Base-by-base conservation (phyloP, 2,113 vertebrate genomes). In the Pristiophorus japonicus region DNA sequence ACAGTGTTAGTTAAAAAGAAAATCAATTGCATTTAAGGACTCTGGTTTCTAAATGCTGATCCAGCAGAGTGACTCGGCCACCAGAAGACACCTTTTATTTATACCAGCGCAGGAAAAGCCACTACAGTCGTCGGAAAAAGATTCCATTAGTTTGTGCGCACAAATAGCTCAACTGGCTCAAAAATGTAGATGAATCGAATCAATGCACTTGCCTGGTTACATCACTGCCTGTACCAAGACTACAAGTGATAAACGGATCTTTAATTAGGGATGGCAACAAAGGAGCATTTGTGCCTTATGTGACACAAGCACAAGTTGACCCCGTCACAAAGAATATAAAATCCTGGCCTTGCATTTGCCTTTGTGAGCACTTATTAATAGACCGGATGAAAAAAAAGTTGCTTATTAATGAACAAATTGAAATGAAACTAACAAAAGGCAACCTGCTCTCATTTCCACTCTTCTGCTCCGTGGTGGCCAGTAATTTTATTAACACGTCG, bases 11-110 rank as follows among this genome's bases (percentile, higher is more conserved):
- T 5, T 73, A 81, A 81, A 81, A 81, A 81, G 75, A 81, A 81
- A 81, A 81, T 81, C 78, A 81, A 81, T 81, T 81, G 78, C 78
- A 81, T 81, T 81, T 81, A 81, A 81, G 78, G 78, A 45, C 78
- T 20, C 78, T 81, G 78, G 38, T 81, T 45, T 42, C 20, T 81
- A 81, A 81, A 81, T 42, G 78, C 78, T 81, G 78, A 81, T 81
- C 38, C 45, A 81, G 78, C 78, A 42, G 78, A 42, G 38, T 81
- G 38, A 81, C 78, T 42, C 18, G 78, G 78, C 78, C 78, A 81
- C 59, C 59, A 59, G 59, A 59, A 59, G 59, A 59, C 10, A 59
- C 78, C 78, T 81, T 20, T 81, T 81, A 22, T 81, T 81, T 81
- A 81, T 81, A 38, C 78, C 78, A 81, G 42, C 78, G 38, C 16